phyloP scores from a whole-genome alignment of 2,888 invertebrate species.

The Tetanocera ferruginea region DNA sequence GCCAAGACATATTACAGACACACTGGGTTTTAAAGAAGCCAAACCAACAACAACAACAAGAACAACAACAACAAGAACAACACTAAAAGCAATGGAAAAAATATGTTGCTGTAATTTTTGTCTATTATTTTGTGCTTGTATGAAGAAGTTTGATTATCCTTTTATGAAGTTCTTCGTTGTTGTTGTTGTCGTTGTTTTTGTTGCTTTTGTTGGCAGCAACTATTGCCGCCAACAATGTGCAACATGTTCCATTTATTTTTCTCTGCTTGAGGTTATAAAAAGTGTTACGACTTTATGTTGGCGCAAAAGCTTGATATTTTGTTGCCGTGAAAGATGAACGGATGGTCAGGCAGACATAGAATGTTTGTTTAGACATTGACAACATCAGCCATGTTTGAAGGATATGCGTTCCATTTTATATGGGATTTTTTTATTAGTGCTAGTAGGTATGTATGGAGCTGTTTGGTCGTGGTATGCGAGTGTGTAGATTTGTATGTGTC shows the following conservation, averaged over 20 bases:
- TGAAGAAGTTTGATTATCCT: constrained; percentile 22
- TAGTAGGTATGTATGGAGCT: neutral
- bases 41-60: neutral
- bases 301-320: neutral
- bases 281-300: neutral
- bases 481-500: no score
- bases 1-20: neutral
- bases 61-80: neutral
- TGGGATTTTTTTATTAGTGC: neutral
- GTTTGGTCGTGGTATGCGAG: neutral
- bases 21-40: no score
- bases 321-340: neutral
- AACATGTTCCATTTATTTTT: constrained; percentile 12
- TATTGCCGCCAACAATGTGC: neutral
- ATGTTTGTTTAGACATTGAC: neutral
- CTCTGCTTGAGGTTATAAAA: constrained; percentile 2
- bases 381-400: neutral
- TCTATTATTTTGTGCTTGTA: neutral
- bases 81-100: neutral
- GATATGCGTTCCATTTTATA: neutral
- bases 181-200: neutral
- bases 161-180: constrained; percentile 4
- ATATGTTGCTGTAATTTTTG: neutral
- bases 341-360: neutral
- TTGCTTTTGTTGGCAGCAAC: neutral